These are phyloP conservation scores for Hypanus sabinus DNA, from an alignment of 2,113 vertebrate genomes.

Conservation along the genomic window DNA sequence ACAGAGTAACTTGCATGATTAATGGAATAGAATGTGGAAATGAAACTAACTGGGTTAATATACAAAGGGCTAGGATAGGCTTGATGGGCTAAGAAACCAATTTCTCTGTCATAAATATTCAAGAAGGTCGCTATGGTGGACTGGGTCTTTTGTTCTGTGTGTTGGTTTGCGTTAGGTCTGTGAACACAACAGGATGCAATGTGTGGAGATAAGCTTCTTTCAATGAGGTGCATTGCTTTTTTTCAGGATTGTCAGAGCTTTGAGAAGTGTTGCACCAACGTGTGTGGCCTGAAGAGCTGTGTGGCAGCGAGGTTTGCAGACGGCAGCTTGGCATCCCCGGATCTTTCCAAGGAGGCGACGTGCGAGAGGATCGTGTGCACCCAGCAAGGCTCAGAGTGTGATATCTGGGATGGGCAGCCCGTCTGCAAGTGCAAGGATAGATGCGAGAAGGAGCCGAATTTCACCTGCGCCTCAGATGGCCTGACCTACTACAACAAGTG, in stretches of 20 bases:
- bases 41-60: too few relatives aligned
- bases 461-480: constrained; percentile 90
- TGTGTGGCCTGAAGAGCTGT: constrained; percentile 87
- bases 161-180: neutral
- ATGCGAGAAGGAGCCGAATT: constrained; percentile 90
- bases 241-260: constrained; percentile 60
- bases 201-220: neutral
- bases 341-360: constrained; percentile 50
- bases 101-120: too few relatives aligned
- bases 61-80: too few relatives aligned
- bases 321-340: constrained; percentile 49
- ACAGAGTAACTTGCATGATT: too few relatives aligned
- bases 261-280: constrained; percentile 94
- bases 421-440: constrained; percentile 89
- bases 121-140: neutral
- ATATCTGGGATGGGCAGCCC: constrained; percentile 86
- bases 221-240: too few relatives aligned
- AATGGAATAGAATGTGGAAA: too few relatives aligned
- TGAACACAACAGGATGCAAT: too few relatives aligned
- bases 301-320: constrained; percentile 83
- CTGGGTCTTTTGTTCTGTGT: neutral
- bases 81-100: too few relatives aligned
- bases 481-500: constrained; percentile 96
- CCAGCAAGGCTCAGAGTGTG: constrained; percentile 86
- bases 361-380: constrained; percentile 79